Conservation (phyloP, 1,140 invertebrate species). For the Yoshiicerus persimilis region DNA sequence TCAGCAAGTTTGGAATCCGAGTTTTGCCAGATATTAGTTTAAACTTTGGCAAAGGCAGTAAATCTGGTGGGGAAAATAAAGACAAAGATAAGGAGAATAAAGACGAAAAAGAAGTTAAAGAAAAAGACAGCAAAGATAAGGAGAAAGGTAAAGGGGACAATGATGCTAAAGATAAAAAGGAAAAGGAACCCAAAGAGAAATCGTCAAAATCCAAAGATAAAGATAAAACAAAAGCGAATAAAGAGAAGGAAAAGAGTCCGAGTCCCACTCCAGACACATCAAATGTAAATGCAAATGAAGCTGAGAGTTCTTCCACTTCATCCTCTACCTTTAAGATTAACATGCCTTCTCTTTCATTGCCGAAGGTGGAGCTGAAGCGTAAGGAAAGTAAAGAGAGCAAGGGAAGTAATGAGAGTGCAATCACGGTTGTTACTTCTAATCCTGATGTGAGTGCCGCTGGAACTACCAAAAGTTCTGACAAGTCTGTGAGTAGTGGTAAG, state of each 20-base stretch:
- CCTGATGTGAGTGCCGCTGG: not conserved
- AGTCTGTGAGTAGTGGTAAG: not conserved
- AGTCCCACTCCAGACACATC: not conserved
- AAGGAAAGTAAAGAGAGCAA: not conserved
- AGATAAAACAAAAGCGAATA: not conserved
- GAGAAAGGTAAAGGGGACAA: not conserved
- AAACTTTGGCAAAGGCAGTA: slow-evolving; percentile 44
- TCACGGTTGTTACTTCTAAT: not conserved
- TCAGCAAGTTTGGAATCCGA: slow-evolving; percentile 69
- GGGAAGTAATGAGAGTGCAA: not conserved
- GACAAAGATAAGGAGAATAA: slow-evolving; percentile 30
- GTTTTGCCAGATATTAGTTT: slow-evolving; percentile 59
- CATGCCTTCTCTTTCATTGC: not conserved
- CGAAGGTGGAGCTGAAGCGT: not conserved
- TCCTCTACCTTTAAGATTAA: not conserved
- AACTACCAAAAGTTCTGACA: not conserved
- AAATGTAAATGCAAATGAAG: not conserved
- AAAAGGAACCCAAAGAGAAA: slow-evolving; percentile 24
- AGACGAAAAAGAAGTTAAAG: not conserved
- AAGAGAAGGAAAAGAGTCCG: slow-evolving; percentile 9
- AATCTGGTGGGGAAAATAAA: slow-evolving; percentile 10
- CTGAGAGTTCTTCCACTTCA: not conserved
- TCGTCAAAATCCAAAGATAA: slow-evolving; percentile 17
- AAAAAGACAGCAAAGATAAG: not conserved
- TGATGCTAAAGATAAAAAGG: slow-evolving; percentile 62